Conservation (phyloP, 2,888 invertebrate species). For the Patella depressa region DNA sequence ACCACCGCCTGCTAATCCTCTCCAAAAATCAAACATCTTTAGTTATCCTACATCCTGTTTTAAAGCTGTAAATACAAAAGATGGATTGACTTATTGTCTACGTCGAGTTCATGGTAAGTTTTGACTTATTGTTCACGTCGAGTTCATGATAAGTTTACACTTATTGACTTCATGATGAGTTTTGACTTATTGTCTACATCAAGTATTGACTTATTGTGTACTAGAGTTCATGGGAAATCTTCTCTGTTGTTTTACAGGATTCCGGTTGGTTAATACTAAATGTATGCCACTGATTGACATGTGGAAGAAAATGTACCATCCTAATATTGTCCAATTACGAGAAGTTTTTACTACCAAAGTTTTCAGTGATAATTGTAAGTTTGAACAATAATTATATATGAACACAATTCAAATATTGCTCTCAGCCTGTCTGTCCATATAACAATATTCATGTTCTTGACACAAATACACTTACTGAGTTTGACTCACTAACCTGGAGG, state of each 20-base stretch:
- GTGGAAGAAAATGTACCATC: constrained; percentile 96
- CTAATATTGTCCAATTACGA: constrained; percentile 91
- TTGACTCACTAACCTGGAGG: too few species aligned
- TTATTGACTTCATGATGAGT: constrained; percentile 78
- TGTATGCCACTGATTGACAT: constrained; percentile 88
- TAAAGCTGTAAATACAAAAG: constrained; percentile 79
- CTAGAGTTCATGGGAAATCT: constrained; percentile 74
- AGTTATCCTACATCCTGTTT: constrained; percentile 87
- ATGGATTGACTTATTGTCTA: constrained; percentile 86
- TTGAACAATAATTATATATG: not conserved
- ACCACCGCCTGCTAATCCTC: constrained; percentile 72
- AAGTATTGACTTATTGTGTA: constrained; percentile 24
- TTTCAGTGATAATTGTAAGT: constrained; percentile 83
- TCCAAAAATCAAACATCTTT: constrained; percentile 79
- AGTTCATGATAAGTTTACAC: constrained; percentile 79
- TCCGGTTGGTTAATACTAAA: constrained; percentile 85
- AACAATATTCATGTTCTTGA: not conserved
- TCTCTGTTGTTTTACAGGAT: constrained; percentile 79
- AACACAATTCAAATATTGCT: too few species aligned
- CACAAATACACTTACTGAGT: not conserved
- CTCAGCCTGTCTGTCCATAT: not conserved
- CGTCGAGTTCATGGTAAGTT: constrained; percentile 84
- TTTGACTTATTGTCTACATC: constrained; percentile 85
- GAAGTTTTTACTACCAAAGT: constrained; percentile 96
- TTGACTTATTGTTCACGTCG: constrained; percentile 76